phyloP scores from a whole-genome alignment of 2,888 invertebrate genomes.

The Plagodis dolabraria region DNA sequence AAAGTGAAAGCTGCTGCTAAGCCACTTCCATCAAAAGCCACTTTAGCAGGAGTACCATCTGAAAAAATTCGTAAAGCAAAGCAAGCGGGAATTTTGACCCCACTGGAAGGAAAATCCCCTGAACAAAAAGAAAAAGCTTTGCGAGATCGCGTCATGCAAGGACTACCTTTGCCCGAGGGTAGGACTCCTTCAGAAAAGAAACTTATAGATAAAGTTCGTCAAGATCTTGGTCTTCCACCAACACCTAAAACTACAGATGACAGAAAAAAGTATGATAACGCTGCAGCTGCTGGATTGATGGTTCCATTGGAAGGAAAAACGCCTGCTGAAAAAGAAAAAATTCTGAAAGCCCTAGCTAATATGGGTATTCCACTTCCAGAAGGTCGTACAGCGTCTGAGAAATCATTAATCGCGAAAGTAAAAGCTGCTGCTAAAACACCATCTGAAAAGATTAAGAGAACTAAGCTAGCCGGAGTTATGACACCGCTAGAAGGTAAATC shows the following conservation, averaged over 20 bases:
- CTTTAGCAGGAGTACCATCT: constrained; percentile 30
- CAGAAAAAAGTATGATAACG: not conserved
- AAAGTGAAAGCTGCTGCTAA: constrained; percentile 28
- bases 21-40: not conserved
- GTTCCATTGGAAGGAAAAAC: constrained; percentile 41
- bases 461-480: constrained; percentile 46
- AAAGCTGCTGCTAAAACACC: not conserved
- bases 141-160: not conserved
- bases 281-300: not conserved
- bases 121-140: not conserved
- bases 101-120: constrained; percentile 11
- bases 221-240: not conserved
- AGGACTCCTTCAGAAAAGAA: not conserved
- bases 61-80: constrained; percentile 31
- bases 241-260: not conserved
- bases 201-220: not conserved
- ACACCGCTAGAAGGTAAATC: constrained; percentile 46
- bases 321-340: constrained; percentile 41
- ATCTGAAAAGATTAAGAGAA: constrained; percentile 39
- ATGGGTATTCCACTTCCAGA: not conserved
- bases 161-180: not conserved
- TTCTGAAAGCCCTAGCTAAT: constrained; percentile 40
- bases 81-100: constrained; percentile 43
- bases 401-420: not conserved
- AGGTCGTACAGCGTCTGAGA: not conserved